Evolutionary conservation across 2,113 vertebrate species (phyloP).

Genomic region (Myotis yumanensis): DNA sequence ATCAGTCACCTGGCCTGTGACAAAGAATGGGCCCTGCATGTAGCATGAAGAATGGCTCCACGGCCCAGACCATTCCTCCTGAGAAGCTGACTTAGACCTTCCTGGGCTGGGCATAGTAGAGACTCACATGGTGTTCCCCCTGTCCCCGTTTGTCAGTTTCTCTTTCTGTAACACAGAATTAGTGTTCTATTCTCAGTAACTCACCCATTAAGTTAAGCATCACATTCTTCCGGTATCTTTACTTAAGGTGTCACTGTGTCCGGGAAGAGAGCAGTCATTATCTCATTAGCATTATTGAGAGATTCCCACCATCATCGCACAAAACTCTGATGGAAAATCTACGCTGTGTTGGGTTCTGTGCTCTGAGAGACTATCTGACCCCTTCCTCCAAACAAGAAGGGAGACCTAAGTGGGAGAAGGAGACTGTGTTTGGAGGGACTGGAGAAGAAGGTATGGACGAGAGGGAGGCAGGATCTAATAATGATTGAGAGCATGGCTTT

Average conservation of each 20-base stretch:
- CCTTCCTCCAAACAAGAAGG: neutral
- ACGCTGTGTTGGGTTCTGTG: neutral
- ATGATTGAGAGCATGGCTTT: neutral
- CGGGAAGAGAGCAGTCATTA: neutral
- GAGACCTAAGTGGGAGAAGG: neutral
- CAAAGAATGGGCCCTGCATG: neutral
- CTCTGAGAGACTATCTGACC: neutral
- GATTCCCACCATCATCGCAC: neutral
- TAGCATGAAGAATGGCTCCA: neutral
- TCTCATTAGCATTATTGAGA: neutral
- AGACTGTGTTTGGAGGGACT: neutral
- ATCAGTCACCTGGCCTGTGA: neutral
- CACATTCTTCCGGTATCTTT: neutral
- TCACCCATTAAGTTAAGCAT: neutral
- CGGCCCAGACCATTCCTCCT: neutral
- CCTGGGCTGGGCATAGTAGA: neutral
- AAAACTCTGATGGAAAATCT: neutral
- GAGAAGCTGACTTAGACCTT: neutral
- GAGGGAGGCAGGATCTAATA: neutral
- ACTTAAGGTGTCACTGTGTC: neutral
- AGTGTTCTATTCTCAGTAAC: neutral
- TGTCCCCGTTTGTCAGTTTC: neutral
- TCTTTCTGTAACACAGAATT: neutral
- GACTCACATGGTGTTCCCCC: neutral
- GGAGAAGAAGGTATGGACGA: neutral